Evolutionary conservation across 2,797 vertebrate species (phyloP), one percentile per base, ranked within the genome.

Genomic region (Poecilia gillii): DNA sequence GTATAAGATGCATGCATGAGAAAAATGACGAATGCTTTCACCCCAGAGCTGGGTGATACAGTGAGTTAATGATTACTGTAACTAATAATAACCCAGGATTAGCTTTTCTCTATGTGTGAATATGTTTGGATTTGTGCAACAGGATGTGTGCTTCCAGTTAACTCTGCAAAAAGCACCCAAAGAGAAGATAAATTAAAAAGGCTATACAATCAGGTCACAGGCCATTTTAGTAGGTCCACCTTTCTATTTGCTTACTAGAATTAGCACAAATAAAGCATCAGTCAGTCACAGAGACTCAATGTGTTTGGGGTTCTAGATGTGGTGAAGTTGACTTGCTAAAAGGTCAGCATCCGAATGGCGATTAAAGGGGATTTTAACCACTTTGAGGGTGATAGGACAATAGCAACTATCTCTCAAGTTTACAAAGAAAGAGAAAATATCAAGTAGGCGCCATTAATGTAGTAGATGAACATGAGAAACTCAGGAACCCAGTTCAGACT

Each of bases 11-110:
- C 72, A 88, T 75, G 80, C 77, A 87, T 78, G 75, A 76, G 76
- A 68, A 28, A 66, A 12, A 57, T 74, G 83, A 80, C 77, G 46
- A 90, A 81, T 85, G 78, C 87, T 89, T 83, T 81, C 72, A 88
- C 73, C 64, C n/a, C 6, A 12, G 20, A 72, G 55, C 3, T 57
- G 43, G 46, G 0, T 9, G 66, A 75, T 76, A n/a, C 47, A 25
- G 41, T 57, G 49, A 57, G 45, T 46, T 71, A 55, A 46, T 46
- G 28, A 72, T 57, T 45, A 33, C 41, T 57, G 76, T 55, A 45
- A 57, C 51, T 72, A 78, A 45, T 47, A 59, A 55, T 41, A 57
- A 20, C 41, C 25, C 36, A n/a, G 13, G 23, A 36, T 51, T 39
- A 9, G 53, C 31, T 53, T 51, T 73, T 6, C 47, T 23, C 25